phyloP scores from a whole-genome alignment of 2,797 vertebrate genomes.

The Microcaecilia unicolor region DNA sequence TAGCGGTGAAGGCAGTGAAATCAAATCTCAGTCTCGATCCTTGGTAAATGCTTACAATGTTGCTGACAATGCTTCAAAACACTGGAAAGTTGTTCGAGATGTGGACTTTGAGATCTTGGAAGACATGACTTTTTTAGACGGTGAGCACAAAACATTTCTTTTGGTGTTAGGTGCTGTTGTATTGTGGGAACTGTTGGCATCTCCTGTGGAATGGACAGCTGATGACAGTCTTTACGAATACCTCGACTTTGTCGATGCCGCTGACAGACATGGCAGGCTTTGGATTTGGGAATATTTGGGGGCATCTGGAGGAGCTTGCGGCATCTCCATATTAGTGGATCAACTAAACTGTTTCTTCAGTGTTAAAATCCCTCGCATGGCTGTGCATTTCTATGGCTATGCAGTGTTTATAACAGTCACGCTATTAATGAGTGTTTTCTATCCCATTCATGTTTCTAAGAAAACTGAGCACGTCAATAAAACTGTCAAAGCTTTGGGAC shows the following conservation, averaged over 20 bases:
- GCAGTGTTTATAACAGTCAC: constrained; percentile 32
- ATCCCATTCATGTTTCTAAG: constrained; percentile 59
- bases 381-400: constrained; percentile 65
- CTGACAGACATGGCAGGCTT: constrained; percentile 51
- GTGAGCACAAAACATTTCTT: constrained; percentile 60
- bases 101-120: not conserved
- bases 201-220: constrained; percentile 60
- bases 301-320: constrained; percentile 46
- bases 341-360: constrained; percentile 48
- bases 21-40: not conserved
- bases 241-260: constrained; percentile 74
- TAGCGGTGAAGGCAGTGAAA: not conserved
- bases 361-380: constrained; percentile 8
- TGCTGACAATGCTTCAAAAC: not conserved
- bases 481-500: constrained; percentile 53
- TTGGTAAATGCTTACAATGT: rapidly evolving
- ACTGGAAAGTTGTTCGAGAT: not conserved
- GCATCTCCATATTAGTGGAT: constrained; percentile 54
- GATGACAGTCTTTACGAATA: constrained; percentile 80
- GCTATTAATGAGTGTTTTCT: constrained; percentile 30
- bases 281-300: constrained; percentile 64
- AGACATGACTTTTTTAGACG: constrained; percentile 46
- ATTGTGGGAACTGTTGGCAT: constrained; percentile 59
- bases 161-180: constrained; percentile 50
- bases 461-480: constrained; percentile 31